phyloP scores from a whole-genome alignment of 1,140 invertebrate genomes.

The Neodiprion virginianus region DNA sequence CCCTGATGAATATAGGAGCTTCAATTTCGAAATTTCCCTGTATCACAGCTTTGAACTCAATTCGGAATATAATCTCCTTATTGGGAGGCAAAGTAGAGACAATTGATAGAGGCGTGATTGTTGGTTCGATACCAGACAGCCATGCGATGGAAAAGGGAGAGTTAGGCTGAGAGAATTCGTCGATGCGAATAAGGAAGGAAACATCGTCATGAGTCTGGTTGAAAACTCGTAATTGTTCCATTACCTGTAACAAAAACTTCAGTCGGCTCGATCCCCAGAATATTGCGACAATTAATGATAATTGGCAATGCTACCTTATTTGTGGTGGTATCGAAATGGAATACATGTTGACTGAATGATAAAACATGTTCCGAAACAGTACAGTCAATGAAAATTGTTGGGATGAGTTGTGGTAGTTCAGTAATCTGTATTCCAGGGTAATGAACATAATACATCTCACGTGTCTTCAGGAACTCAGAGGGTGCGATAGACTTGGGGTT shows the following conservation, averaged over 20 bases:
- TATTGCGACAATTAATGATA: no score
- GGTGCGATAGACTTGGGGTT: constrained; percentile 13
- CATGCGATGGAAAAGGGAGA: constrained; percentile 31
- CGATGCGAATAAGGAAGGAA: constrained; percentile 27
- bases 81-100: constrained; percentile 22
- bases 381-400: constrained; percentile 30
- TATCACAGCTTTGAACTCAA: constrained; percentile 29
- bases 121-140: constrained; percentile 20
- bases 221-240: constrained; percentile 30
- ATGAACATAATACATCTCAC: constrained; percentile 14
- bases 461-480: constrained; percentile 9
- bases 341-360: constrained; percentile 33
- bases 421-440: constrained; percentile 13
- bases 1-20: constrained; percentile 31
- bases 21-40: constrained; percentile 27
- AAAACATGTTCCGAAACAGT: constrained; percentile 25
- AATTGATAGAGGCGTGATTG: constrained; percentile 14
- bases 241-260: not conserved
- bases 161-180: constrained; percentile 19
- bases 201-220: constrained; percentile 23
- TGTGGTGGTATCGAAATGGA: constrained; percentile 25
- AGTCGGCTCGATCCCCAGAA: no score
- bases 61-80: constrained; percentile 17
- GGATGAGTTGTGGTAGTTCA: constrained; percentile 23
- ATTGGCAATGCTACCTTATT: constrained; percentile 22